A percentile compares a stretch with the other conserved stretches of the same genome.
Evolutionary conservation across 2,797 vertebrate genomes (phyloP).

Genomic region (Sebastes baramenuke): DNA sequence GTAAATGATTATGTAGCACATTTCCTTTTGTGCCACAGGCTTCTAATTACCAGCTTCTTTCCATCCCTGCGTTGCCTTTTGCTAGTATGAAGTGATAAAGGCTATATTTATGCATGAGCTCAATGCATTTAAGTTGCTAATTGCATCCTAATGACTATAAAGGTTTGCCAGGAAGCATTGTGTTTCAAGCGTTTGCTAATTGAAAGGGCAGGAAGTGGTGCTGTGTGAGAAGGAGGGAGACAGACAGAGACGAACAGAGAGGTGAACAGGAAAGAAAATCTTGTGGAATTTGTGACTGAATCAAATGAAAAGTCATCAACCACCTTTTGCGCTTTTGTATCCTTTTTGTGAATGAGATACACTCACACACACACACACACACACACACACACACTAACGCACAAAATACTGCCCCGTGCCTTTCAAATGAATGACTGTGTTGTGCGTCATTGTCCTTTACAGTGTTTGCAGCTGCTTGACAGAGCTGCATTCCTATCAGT

Average conservation of each 20-base stretch:
- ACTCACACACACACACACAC: background rate
- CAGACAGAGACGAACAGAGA: background rate
- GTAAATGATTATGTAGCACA: constrained; percentile 59
- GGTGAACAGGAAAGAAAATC: constrained; percentile 14
- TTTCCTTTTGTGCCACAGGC: constrained; percentile 62
- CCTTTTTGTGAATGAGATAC: background rate
- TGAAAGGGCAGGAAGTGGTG: constrained; percentile 56
- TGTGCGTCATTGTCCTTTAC: constrained; percentile 5
- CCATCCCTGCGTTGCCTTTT: constrained; percentile 23
- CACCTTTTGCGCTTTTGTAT: background rate
- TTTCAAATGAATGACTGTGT: background rate
- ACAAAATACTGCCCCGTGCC: background rate
- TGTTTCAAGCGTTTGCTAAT: constrained; percentile 54
- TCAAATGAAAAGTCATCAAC: background rate
- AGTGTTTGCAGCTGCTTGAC: constrained; percentile 39
- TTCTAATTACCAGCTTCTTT: constrained; percentile 62
- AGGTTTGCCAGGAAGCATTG: constrained; percentile 64
- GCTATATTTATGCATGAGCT: constrained; percentile 68
- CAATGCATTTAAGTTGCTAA: constrained; percentile 64
- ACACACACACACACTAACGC: background rate
- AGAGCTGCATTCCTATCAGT: constrained; percentile 33
- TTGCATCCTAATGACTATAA: constrained; percentile 69
- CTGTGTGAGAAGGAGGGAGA: constrained; percentile 13
- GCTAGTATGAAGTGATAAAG: constrained; percentile 61
- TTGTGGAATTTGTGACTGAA: background rate